Percentiles rank a stretch among this genome's conserved stretches.
Evolutionary conservation across 2,113 vertebrate species (phyloP).

Genomic region (Gymnogyps californianus): DNA sequence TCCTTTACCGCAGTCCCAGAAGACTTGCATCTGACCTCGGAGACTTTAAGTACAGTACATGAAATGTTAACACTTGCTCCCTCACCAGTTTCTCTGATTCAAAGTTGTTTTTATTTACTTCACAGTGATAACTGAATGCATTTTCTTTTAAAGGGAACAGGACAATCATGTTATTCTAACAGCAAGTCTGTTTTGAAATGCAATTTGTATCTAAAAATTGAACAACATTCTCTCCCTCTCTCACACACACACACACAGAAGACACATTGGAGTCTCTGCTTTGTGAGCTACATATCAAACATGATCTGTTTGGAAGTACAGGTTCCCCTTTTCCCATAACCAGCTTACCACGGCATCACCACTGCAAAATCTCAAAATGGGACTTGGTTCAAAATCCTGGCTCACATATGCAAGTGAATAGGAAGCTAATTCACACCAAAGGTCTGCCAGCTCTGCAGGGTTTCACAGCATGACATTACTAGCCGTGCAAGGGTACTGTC

Average conservation of each 20-base stretch:
- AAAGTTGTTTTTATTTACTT: slow-evolving; percentile 11
- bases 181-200: not conserved
- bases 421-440: not conserved
- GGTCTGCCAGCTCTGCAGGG: not conserved
- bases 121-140: not conserved
- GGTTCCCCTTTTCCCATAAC: not conserved
- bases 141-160: not conserved
- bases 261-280: not conserved
- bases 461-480: not conserved
- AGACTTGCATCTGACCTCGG: not conserved
- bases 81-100: not conserved
- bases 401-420: not conserved
- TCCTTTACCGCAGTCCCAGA: not conserved
- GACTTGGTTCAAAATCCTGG: not conserved
- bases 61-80: not conserved
- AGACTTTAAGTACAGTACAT: not conserved
- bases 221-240: not conserved
- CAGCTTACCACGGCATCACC: not conserved
- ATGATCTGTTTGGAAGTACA: not conserved
- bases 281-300: not conserved
- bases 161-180: not conserved
- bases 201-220: not conserved
- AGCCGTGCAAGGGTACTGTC: not conserved
- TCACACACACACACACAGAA: not conserved
- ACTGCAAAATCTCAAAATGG: not conserved